Evolutionary conservation across 2,113 vertebrate species (phyloP), one percentile per base, ranked within the genome.

Genomic region (Tinamus guttatus): DNA sequence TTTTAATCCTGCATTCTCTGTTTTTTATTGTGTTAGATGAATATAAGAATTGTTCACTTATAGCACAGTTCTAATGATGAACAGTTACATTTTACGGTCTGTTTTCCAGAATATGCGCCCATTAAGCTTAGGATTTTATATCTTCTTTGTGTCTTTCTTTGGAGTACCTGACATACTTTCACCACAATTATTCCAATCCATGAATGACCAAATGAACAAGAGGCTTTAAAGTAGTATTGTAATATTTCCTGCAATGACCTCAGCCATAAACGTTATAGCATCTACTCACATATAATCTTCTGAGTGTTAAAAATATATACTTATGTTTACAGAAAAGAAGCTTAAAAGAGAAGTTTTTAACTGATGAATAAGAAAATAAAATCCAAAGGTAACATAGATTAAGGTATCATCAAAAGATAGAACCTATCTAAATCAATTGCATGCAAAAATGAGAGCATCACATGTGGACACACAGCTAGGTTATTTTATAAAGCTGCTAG

Each of bases 301-400:
- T 69, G 52, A 69, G 52, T 43, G 4, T 3, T 69, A 34, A 87
- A 84, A 90, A 90, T 25, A 34, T 3, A 13, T 40, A 21, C 17
- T 56, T 51, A 5, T 3, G 5, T 71, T 86, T 36, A 30, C 8
- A 76, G 20, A 52, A 83, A 10, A 63, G 11, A 67, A 7, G 11
- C 2, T 28, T 52, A 15, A 28, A 52, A 52, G 27, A 28, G 25
- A 76, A 5, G 0, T 0, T 71, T 62, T 8, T 45, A 25, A 18
- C 12, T 32, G 32, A 92, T 80, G 28, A 87, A 81, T 10, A 74
- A 64, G 10, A 20, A 69, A 32, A 32, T 64, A 60, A 69, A 85
- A 81, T 65, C 3, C 8, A 49, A 87, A 76, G 5, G 9, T 47
- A 76, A 63, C 4, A 22, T 58, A 30, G 70, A 2, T 34, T 73